phyloP scores from a whole-genome alignment of 1,140 invertebrate genomes.

The Meloidogyne chitwoodi region DNA sequence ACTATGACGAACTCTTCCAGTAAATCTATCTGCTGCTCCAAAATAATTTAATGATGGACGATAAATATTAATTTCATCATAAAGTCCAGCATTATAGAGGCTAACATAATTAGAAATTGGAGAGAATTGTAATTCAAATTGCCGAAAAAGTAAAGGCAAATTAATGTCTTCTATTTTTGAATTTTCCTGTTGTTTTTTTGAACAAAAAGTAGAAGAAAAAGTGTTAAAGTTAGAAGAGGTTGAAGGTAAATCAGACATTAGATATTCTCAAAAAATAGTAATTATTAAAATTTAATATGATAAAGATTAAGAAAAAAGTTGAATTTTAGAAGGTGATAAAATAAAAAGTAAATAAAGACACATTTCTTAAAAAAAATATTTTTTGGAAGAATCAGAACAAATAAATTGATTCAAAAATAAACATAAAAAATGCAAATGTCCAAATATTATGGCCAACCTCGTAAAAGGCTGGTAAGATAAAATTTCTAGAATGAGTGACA shows the following conservation, averaged over 20 bases:
- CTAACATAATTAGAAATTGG: conserved; percentile 4
- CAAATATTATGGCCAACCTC: background rate
- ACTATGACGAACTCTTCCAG: background rate
- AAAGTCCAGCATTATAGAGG: conserved; percentile 1
- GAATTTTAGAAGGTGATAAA: no score
- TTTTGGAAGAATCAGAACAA: background rate
- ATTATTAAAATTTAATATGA: no score
- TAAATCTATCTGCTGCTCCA: background rate
- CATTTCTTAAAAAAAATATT: background rate
- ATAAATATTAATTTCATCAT: background rate
- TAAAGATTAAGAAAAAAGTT: no score
- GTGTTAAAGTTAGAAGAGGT: background rate
- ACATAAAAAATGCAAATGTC: background rate
- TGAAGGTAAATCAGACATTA: background rate
- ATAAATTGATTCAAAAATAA: background rate
- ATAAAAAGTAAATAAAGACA: no score
- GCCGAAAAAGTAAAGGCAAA: background rate
- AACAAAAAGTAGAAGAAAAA: background rate
- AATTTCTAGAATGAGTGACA: background rate
- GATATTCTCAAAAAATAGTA: background rate
- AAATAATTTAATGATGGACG: background rate
- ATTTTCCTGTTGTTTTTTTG: background rate
- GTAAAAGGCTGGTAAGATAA: background rate
- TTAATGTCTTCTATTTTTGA: background rate
- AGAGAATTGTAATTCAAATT: conserved; percentile 2